phyloP scores from a whole-genome alignment of 1,140 invertebrate genomes.

The Varroa destructor region DNA sequence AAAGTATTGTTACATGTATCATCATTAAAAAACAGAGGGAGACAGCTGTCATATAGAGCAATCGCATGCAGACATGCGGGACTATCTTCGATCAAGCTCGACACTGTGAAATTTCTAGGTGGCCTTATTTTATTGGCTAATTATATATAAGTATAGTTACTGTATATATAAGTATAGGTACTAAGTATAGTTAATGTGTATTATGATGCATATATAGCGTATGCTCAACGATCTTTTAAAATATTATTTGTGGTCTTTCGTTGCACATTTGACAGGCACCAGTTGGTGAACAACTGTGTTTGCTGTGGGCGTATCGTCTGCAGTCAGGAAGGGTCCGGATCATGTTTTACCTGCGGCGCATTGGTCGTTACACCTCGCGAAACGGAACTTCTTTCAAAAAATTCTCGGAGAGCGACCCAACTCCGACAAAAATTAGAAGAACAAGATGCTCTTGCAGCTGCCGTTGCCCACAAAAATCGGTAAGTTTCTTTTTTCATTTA shows the following conservation, averaged over 20 bases:
- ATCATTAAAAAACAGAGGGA: no score
- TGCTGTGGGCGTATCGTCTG: slow-evolving; percentile 89
- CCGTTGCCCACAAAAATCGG: slow-evolving; percentile 62
- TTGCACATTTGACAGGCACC: slow-evolving; percentile 46
- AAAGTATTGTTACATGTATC: no score
- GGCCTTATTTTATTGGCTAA: no score
- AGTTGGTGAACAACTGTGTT: slow-evolving; percentile 80
- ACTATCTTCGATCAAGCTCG: no score
- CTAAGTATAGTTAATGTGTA: no score
- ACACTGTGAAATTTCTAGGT: no score
- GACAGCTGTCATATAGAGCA: no score
- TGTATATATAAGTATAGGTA: no score
- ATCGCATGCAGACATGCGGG: no score
- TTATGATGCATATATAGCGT: no score
- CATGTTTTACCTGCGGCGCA: slow-evolving; percentile 79
- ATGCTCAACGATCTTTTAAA: no score
- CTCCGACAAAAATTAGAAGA: slow-evolving; percentile 41
- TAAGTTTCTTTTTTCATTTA: slow-evolving; percentile 30
- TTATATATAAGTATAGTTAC: no score
- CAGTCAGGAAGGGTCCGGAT: slow-evolving; percentile 85
- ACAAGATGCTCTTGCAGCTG: slow-evolving; percentile 46
- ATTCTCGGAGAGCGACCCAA: slow-evolving; percentile 54
- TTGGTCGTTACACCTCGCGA: slow-evolving; percentile 50
- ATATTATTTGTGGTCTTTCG: background rate
- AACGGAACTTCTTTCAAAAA: slow-evolving; percentile 50